Percentiles rank a stretch among this genome's conserved stretches.
Evolutionary conservation across 2,888 invertebrate species (phyloP).

Genomic region (Drosophila paracracens): DNA sequence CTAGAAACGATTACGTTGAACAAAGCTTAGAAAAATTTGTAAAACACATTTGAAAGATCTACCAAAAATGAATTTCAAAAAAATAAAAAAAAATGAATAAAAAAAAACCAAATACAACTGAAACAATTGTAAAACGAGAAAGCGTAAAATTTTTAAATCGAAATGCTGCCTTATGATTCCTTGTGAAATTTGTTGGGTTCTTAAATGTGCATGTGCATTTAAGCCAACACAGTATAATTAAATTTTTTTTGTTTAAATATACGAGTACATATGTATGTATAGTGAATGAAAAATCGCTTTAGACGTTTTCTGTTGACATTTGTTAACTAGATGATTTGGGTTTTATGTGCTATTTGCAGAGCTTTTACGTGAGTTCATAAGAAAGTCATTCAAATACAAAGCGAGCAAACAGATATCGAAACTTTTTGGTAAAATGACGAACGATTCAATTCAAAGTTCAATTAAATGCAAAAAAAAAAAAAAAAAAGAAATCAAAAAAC

Average conservation of each 20-base stretch:
- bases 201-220: slow-evolving; percentile 59
- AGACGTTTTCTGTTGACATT: slow-evolving; percentile 48
- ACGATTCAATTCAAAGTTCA: slow-evolving; percentile 70
- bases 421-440: slow-evolving; percentile 60
- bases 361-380: slow-evolving; percentile 57
- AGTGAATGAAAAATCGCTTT: slow-evolving; percentile 56
- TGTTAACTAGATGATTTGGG: slow-evolving; percentile 37
- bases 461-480: slow-evolving; percentile 54
- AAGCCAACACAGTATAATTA: slow-evolving; percentile 56
- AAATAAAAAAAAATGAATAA: slow-evolving; percentile 15
- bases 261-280: slow-evolving; percentile 28
- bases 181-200: slow-evolving; percentile 79
- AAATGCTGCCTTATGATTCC: slow-evolving; percentile 83
- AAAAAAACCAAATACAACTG: slow-evolving; percentile 9
- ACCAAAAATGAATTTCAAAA: slow-evolving; percentile 36
- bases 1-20: slow-evolving; percentile 40
- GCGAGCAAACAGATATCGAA: slow-evolving; percentile 14
- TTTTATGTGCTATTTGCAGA: slow-evolving; percentile 63
- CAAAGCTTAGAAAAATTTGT: slow-evolving; percentile 67
- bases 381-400: slow-evolving; percentile 11
- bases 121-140: slow-evolving; percentile 40
- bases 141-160: slow-evolving; percentile 44
- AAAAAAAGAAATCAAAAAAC: slow-evolving; percentile 11
- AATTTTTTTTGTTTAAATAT: slow-evolving; percentile 33
- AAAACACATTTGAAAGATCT: slow-evolving; percentile 59